Percentiles rank a stretch among this genome's conserved stretches.
Conservation (phyloP, 2,113 vertebrate species). For the Nycticorax nycticorax region DNA sequence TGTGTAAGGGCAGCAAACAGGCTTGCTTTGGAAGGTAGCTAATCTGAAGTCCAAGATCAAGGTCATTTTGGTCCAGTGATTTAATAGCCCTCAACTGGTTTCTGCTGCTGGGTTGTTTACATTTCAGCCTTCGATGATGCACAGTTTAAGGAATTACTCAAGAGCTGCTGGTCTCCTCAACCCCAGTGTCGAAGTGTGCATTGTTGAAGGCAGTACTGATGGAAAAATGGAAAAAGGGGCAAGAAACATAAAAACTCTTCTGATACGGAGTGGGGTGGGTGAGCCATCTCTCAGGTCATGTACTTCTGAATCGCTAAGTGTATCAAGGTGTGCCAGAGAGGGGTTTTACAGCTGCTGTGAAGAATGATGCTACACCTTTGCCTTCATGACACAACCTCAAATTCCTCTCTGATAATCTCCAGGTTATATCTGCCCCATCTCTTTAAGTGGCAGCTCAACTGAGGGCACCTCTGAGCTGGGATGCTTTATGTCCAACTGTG, state of each 20-base stretch:
- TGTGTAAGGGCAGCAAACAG: background rate
- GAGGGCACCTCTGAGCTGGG: background rate
- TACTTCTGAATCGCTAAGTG: background rate
- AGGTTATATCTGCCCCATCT: background rate
- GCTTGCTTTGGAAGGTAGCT: background rate
- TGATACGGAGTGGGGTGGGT: accelerated
- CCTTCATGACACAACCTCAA: background rate
- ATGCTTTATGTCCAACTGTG: background rate
- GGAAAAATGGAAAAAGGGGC: background rate
- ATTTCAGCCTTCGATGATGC: background rate
- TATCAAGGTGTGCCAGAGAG: background rate
- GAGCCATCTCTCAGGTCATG: background rate
- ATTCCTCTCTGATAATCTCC: background rate
- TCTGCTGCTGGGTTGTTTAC: background rate
- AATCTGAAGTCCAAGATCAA: background rate
- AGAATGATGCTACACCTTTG: background rate
- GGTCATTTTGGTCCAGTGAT: background rate
- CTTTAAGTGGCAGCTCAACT: background rate
- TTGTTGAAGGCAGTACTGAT: background rate
- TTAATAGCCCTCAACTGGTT: background rate
- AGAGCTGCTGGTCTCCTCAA: background rate
- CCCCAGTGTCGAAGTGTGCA: background rate
- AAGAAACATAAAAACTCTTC: background rate
- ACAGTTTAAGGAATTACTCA: accelerated
- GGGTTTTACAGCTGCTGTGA: background rate